Conservation (phyloP, 2,888 invertebrate species). For the Pyrrhia umbra region DNA sequence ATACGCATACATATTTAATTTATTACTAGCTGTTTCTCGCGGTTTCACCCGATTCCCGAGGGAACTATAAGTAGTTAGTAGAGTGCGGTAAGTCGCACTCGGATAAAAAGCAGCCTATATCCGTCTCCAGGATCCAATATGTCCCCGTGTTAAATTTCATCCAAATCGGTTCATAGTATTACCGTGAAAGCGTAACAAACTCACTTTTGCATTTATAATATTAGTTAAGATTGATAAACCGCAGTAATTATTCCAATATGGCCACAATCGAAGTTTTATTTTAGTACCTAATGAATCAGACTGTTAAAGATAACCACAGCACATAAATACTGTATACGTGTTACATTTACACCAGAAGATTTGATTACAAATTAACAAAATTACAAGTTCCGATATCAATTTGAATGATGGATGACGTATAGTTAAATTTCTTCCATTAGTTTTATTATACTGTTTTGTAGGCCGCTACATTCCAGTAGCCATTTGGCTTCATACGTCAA, state of each 20-base stretch:
- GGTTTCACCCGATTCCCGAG: too few species aligned
- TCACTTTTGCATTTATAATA: too few species aligned
- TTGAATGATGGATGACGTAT: constrained; percentile 54
- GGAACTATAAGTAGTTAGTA: too few species aligned
- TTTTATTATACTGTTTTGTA: constrained; percentile 66
- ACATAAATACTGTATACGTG: constrained; percentile 10
- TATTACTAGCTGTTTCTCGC: too few species aligned
- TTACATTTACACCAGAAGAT: constrained; percentile 32
- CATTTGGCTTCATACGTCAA: constrained; percentile 63
- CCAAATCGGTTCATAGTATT: too few species aligned
- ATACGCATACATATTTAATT: too few species aligned
- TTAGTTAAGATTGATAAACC: too few species aligned
- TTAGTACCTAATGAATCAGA: not conserved
- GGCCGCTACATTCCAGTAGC: constrained; percentile 73
- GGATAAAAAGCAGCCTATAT: too few species aligned
- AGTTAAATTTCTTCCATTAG: constrained; percentile 64
- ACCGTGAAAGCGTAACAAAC: too few species aligned
- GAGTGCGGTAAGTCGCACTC: too few species aligned
- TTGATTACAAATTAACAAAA: constrained; percentile 39
- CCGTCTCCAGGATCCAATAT: too few species aligned
- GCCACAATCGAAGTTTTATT: not conserved
- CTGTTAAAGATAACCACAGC: constrained; percentile 9
- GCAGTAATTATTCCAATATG: not conserved
- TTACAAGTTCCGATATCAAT: constrained; percentile 56
- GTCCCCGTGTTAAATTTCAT: too few species aligned